Evolutionary conservation across 2,888 invertebrate species (phyloP), one percentile per base, ranked within the genome.

Genomic region (Meiosimyza platycephala): DNA sequence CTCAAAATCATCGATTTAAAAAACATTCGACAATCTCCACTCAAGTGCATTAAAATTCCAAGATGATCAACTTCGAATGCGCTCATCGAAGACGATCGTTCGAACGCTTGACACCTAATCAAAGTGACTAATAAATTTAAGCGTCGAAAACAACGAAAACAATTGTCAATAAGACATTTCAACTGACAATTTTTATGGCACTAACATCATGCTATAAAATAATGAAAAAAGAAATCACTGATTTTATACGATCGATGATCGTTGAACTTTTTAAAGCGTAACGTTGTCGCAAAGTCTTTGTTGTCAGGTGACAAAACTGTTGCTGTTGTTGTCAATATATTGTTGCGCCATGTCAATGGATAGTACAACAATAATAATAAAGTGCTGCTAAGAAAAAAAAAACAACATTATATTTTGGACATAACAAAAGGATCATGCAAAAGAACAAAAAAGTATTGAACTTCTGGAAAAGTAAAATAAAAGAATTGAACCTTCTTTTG

Each of bases 251-350:
- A 69, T 69, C 68, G 16, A 48, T n/a, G 60, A 69, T 69, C 68
- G 68, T 40, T 22, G 52, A 60, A 40, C 57, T 16, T 57, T 57
- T 13, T 11, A 47, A 51, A 48, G 50, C 16, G 22, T 13, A 28
- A 28, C 6, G 11, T 28, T n/a, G 18, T 6, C 18, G 7, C n/a
- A 18, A 4, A 54, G 16, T 9, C 11, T 74, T 66, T 72, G 66
- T 76, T 76, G 77, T 77, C 77, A 78, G 76, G 75, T 78, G 78
- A 77, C 77, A 77, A 78, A 78, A 77, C 40, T 40, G 40, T 40
- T 76, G 75, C 77, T 48, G 54, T 50, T 28, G 40, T 64, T 18
- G 48, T 59, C 62, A 54, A 70, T 40, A 54, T 40, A 9, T 6
- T 40, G 40, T 40, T 40, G 40, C 40, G 40, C 40, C 40, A 40